Evolutionary conservation across 2,113 vertebrate species (phyloP).

Genomic region (Heterochromis multidens): DNA sequence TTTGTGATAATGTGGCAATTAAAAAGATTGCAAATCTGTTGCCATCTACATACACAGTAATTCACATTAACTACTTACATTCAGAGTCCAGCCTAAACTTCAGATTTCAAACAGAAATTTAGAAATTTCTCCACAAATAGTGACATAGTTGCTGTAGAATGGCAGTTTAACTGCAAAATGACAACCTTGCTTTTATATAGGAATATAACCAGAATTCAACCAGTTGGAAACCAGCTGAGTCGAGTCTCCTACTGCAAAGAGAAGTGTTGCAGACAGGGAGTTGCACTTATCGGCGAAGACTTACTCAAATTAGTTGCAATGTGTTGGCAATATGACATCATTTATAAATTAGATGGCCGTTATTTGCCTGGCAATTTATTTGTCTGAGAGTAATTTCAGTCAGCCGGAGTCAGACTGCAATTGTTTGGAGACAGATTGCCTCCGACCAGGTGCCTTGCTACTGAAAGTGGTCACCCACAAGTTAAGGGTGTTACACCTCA

Average conservation of each 20-base stretch:
- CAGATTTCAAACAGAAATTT: background rate
- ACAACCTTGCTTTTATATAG: background rate
- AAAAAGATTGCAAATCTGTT: background rate
- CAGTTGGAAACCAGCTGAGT: background rate
- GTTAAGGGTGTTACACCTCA: background rate
- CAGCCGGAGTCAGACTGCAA: too few relatives aligned
- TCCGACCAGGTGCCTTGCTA: background rate
- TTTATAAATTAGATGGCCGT: background rate
- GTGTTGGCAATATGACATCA: background rate
- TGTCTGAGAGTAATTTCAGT: background rate
- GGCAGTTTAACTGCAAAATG: too few relatives aligned
- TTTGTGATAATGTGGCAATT: background rate
- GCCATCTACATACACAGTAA: background rate
- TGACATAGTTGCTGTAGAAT: background rate
- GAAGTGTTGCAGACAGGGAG: background rate
- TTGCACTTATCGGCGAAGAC: background rate
- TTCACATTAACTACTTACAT: background rate
- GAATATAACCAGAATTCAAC: background rate
- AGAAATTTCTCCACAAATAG: background rate
- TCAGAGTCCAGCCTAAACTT: too few relatives aligned
- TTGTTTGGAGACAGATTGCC: background rate
- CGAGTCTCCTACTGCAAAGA: background rate
- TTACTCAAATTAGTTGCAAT: background rate
- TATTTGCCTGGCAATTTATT: background rate
- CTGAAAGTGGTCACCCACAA: background rate